phyloP scores from a whole-genome alignment of 2,888 invertebrate species.

The Melipona bicolor region DNA sequence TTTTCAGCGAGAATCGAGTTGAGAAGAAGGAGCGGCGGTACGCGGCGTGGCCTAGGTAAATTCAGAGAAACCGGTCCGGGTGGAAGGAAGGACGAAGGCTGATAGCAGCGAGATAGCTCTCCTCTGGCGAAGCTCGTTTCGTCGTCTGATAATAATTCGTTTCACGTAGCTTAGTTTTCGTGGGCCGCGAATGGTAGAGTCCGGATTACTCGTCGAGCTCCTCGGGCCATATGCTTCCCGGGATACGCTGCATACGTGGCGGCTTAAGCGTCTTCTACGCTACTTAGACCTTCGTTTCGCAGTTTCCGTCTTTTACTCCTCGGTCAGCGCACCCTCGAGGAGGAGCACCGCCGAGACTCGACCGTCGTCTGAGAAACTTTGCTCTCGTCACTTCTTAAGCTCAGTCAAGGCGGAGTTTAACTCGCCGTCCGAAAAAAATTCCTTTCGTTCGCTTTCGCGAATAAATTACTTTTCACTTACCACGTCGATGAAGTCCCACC shows the following conservation, averaged over 20 bases:
- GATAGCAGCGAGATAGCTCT: conserved; percentile 31
- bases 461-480: neutral
- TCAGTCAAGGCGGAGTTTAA: neutral
- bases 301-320: conserved; percentile 56
- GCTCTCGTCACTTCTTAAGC: conserved; percentile 36
- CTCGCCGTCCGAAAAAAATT: neutral
- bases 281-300: conserved; percentile 60
- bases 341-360: conserved; percentile 18
- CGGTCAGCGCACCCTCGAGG: conserved; percentile 59
- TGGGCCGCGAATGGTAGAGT: conserved; percentile 46
- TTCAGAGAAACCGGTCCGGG: conserved; percentile 40
- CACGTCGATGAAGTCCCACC: neutral
- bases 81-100: conserved; percentile 29
- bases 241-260: conserved; percentile 57
- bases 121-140: conserved; percentile 29
- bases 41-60: conserved; percentile 11
- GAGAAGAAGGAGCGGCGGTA: conserved; percentile 15
- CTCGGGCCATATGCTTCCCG: conserved; percentile 42
- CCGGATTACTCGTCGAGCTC: conserved; percentile 53
- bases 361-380: conserved; percentile 34
- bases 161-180: conserved; percentile 62
- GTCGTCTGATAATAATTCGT: conserved; percentile 63
- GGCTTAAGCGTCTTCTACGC: conserved; percentile 47
- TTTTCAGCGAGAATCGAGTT: conserved; percentile 35
- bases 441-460: neutral